Percentiles rank a stretch among this genome's conserved stretches.
phyloP scores from a whole-genome alignment of 2,888 invertebrate genomes.

The Amiota communis region DNA sequence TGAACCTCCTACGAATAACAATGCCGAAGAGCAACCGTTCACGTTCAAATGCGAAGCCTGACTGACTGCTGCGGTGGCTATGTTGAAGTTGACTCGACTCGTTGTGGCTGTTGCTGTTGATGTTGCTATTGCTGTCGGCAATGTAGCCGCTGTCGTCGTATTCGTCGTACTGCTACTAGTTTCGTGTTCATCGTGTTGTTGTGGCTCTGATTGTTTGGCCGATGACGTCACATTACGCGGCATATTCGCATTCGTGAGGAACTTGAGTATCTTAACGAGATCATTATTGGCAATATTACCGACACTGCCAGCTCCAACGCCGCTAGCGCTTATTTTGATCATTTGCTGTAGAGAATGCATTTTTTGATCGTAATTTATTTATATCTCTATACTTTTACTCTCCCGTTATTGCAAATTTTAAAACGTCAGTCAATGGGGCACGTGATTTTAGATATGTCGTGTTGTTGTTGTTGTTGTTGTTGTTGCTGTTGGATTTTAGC shows the following conservation, averaged over 20 bases:
- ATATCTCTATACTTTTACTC: neutral
- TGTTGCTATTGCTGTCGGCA: slow-evolving; percentile 22
- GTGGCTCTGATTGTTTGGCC: slow-evolving; percentile 30
- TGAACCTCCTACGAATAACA: neutral
- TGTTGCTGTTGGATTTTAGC: neutral
- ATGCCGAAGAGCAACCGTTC: slow-evolving; percentile 52
- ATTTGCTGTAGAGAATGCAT: slow-evolving; percentile 69
- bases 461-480: neutral
- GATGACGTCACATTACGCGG: slow-evolving; percentile 49
- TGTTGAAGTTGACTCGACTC: slow-evolving; percentile 54
- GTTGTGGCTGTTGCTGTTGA: slow-evolving; percentile 42
- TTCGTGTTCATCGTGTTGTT: slow-evolving; percentile 40
- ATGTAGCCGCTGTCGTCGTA: neutral
- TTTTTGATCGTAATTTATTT: neutral
- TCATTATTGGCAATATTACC: slow-evolving; percentile 49
- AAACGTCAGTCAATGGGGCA: neutral
- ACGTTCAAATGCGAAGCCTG: slow-evolving; percentile 53
- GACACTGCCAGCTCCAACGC: slow-evolving; percentile 39
- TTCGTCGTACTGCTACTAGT: neutral
- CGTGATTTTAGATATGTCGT: slow-evolving; percentile 8
- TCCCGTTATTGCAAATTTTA: neutral
- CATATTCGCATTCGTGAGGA: slow-evolving; percentile 38
- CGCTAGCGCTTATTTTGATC: slow-evolving; percentile 56
- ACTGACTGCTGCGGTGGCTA: too few relatives aligned
- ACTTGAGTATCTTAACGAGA: slow-evolving; percentile 54